Base-by-base conservation (phyloP, 1,140 invertebrate genomes). In the Megalonaias nervosa region DNA sequence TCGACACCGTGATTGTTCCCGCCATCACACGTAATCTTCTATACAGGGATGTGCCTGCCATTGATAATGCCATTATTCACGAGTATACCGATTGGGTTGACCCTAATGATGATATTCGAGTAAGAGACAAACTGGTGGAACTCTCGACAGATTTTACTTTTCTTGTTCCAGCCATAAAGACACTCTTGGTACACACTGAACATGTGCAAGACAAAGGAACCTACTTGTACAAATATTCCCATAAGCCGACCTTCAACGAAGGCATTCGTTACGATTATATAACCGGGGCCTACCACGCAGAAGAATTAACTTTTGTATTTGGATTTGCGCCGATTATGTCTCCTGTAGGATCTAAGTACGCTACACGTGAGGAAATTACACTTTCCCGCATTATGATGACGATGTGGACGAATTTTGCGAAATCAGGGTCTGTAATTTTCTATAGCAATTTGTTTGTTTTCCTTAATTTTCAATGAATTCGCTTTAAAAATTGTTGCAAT, bases 381-480 rank as follows among this genome's bases (percentile, higher is more conserved):
- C 26, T 86, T 9, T 76, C 80, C 1, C 31, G 59, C 31, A 23
- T 62, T 15, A 78, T 84, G 68, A 77, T 83, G 62, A 60, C 55
- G 16, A 81, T 81, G 61, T 86, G 84, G 84, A 71, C 73, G 11
- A 84, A 84, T 65, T 86, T 86, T 81, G 84, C 81, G 16, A 84
- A 81, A 75, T 72, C 74, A 19, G 82, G 82, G 82, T 84, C 75
- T 65, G 71, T 38, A 19, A 70, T 59, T 57, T 66, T 56, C 19
- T 68, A 5, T 31, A 31, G 31, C 5, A 31, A 31, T 31, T 31
- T 31, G 31, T 31, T 31, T 1, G n/a, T 31, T 31, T 31, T 31
- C 31, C 31, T 31, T 31, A 2, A 1, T 31, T 31, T 31, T 31
- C 31, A 31, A 31, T 31, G 31, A 31, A 31, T 31, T 31, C 5